Conservation (phyloP, 1,140 invertebrate species). For the Aphaenogaster rudis region DNA sequence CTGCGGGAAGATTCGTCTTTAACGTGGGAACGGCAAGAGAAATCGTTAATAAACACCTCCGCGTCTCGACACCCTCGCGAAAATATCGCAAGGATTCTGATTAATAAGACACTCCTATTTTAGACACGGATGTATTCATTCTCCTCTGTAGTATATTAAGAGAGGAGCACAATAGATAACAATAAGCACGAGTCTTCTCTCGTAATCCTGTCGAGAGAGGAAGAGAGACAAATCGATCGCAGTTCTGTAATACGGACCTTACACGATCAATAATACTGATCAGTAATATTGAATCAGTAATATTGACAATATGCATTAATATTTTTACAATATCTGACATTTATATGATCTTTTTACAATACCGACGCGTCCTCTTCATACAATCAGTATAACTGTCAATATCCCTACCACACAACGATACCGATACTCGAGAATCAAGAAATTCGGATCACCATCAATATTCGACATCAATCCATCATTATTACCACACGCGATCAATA, state of each 20-base stretch:
- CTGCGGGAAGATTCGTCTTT: background rate
- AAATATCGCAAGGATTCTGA: slow-evolving; percentile 35
- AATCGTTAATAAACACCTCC: slow-evolving; percentile 38
- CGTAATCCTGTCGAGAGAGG: background rate
- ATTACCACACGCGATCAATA: too few species aligned
- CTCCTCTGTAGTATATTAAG: background rate
- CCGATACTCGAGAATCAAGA: background rate
- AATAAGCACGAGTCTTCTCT: background rate
- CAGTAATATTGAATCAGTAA: too few species aligned
- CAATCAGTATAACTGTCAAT: too few species aligned
- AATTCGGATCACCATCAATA: too few species aligned
- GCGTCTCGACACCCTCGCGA: background rate
- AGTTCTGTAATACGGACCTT: background rate
- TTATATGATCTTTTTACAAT: too few species aligned
- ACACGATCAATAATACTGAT: too few species aligned
- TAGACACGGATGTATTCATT: background rate
- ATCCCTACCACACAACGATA: too few species aligned
- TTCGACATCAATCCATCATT: too few species aligned
- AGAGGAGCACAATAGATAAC: background rate
- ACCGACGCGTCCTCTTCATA: too few species aligned
- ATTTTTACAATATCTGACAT: too few species aligned
- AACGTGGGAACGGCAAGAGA: background rate
- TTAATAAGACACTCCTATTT: slow-evolving; percentile 28
- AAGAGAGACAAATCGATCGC: background rate
- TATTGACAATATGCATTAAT: too few species aligned